phyloP scores from a whole-genome alignment of 2,113 vertebrate species.

The Acanthochromis polyacanthus region DNA sequence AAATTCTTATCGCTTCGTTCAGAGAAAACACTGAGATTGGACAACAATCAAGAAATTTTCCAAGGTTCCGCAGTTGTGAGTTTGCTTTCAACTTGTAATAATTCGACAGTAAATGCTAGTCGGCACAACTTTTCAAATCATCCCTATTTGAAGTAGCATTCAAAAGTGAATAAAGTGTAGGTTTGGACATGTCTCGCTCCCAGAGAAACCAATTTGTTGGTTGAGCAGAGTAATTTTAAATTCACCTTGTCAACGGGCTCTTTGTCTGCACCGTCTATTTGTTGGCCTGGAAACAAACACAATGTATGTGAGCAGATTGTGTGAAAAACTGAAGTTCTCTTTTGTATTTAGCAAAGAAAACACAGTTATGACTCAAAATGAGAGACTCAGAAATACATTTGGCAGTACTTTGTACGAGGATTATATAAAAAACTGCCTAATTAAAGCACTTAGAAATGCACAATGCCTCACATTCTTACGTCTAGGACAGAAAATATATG shows the following conservation, averaged over 20 bases:
- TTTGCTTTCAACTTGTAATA: slow-evolving; percentile 34
- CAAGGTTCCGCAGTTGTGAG: neutral
- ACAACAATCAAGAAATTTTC: slow-evolving; percentile 7
- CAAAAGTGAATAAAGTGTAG: slow-evolving; percentile 40
- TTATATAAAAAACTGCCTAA: slow-evolving; percentile 38
- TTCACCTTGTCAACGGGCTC: slow-evolving; percentile 83
- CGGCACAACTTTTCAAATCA: slow-evolving; percentile 45
- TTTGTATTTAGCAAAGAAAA: slow-evolving; percentile 55
- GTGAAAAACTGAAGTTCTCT: slow-evolving; percentile 48
- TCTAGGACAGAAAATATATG: slow-evolving; percentile 27
- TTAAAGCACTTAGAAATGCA: slow-evolving; percentile 22
- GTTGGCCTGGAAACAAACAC: slow-evolving; percentile 80
- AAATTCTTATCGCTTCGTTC: neutral
- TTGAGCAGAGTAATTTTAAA: slow-evolving; percentile 65
- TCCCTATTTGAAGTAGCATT: slow-evolving; percentile 35
- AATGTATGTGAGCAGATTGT: slow-evolving; percentile 65
- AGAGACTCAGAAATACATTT: slow-evolving; percentile 55
- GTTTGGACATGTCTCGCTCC: slow-evolving; percentile 51
- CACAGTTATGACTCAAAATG: slow-evolving; percentile 42
- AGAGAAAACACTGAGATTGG: neutral
- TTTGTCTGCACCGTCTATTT: slow-evolving; percentile 60
- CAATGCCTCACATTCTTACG: slow-evolving; percentile 6
- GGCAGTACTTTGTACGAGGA: slow-evolving; percentile 28
- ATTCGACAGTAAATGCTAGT: slow-evolving; percentile 27
- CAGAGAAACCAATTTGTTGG: slow-evolving; percentile 71